phyloP scores from a whole-genome alignment of 2,888 invertebrate genomes.

The Amblyjoppa proteus region DNA sequence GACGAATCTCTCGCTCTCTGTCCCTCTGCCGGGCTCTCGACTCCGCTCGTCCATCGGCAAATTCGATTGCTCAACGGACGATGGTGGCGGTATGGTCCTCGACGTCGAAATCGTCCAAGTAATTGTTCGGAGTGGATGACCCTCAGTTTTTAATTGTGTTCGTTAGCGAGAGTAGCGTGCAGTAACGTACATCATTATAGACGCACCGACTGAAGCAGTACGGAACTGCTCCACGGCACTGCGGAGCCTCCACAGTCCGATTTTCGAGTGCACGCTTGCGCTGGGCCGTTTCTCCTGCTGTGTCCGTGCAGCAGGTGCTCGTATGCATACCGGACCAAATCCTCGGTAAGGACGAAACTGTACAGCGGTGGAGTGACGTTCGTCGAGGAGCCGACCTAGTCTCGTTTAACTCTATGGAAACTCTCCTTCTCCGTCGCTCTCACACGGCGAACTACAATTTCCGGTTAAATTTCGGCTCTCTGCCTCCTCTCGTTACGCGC shows the following conservation, averaged over 20 bases:
- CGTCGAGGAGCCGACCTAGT: constrained; percentile 1
- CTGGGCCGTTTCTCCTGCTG: not conserved
- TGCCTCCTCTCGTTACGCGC: not conserved
- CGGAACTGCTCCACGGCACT: not conserved
- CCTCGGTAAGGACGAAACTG: constrained; percentile 8
- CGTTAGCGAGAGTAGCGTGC: constrained; percentile 73
- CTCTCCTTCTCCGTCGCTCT: constrained; percentile 8
- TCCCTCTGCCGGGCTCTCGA: constrained; percentile 5
- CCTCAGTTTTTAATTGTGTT: constrained; percentile 74
- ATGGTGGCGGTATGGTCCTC: constrained; percentile 33
- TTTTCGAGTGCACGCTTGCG: constrained; percentile 58
- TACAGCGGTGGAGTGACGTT: not conserved
- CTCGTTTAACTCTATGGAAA: constrained; percentile 24
- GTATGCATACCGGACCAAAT: constrained; percentile 9
- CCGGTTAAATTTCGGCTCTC: constrained; percentile 35
- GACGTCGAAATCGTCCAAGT: constrained; percentile 69
- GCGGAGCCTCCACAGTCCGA: constrained; percentile 38
- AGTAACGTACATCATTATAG: constrained; percentile 72
- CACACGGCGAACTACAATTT: constrained; percentile 35
- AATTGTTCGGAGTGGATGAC: constrained; percentile 72
- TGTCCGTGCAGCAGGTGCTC: constrained; percentile 15
- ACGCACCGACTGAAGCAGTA: constrained; percentile 53
- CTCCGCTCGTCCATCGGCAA: constrained; percentile 53
- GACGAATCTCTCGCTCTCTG: constrained; percentile 23
- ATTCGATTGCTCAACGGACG: constrained; percentile 52